Conservation (phyloP, 2,797 vertebrate species). For the Acipenser oxyrinchus region DNA sequence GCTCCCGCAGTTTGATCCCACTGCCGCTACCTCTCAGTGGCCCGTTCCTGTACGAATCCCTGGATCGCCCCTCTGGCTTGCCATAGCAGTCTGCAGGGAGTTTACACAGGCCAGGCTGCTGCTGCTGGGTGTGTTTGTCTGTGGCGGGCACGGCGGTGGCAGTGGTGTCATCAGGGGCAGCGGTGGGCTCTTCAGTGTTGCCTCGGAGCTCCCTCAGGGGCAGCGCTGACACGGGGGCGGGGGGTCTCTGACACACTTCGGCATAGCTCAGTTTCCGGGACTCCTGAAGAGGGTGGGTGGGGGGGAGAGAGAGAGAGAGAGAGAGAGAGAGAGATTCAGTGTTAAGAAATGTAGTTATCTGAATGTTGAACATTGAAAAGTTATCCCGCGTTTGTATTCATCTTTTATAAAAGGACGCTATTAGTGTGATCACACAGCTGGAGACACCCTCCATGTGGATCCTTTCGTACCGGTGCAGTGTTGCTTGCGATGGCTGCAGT, state of each 20-base stretch:
- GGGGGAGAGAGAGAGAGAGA: background rate
- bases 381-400: too few relatives aligned
- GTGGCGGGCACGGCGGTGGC: slow-evolving; percentile 35
- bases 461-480: slow-evolving; percentile 41
- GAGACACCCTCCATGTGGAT: too few relatives aligned
- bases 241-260: slow-evolving; percentile 90
- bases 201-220: slow-evolving; percentile 77
- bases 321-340: background rate
- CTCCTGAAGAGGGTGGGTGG: slow-evolving; percentile 56
- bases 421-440: too few relatives aligned
- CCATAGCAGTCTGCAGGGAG: slow-evolving; percentile 46
- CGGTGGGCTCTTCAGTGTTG: slow-evolving; percentile 71
- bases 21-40: slow-evolving; percentile 62
- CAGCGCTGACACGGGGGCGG: slow-evolving; percentile 62
- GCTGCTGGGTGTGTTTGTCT: slow-evolving; percentile 28
- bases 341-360: too few relatives aligned
- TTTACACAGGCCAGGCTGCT: slow-evolving; percentile 42
- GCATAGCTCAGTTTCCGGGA: slow-evolving; percentile 91
- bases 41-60: slow-evolving; percentile 69
- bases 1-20: slow-evolving; percentile 87
- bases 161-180: slow-evolving; percentile 38
- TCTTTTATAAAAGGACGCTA: too few relatives aligned
- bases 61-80: slow-evolving; percentile 72
- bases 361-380: too few relatives aligned
- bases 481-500: slow-evolving; percentile 30